Conservation (phyloP, 1,140 invertebrate species). For the Brevipalpus yothersi region DNA sequence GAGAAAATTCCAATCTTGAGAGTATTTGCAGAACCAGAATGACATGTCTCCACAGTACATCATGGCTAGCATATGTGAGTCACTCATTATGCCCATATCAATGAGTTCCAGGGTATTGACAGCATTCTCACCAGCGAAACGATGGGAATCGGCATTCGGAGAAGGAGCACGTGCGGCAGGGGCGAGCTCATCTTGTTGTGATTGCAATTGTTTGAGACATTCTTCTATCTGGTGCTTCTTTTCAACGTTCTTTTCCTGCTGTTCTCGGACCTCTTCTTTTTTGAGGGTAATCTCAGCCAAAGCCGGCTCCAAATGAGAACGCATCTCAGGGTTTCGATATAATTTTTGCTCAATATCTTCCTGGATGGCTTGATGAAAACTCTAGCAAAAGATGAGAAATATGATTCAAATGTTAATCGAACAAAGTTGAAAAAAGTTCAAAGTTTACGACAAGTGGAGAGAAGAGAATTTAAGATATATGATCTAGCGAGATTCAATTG, state of each 20-base stretch:
- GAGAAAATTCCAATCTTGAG: neutral
- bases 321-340: neutral
- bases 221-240: neutral
- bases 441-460: neutral
- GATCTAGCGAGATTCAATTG: too few relatives aligned
- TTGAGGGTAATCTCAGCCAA: neutral
- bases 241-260: neutral
- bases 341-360: neutral
- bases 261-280: neutral
- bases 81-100: slow-evolving; percentile 14
- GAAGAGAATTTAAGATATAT: too few relatives aligned
- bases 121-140: neutral
- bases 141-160: neutral
- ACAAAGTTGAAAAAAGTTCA: neutral
- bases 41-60: slow-evolving; percentile 18
- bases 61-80: slow-evolving; percentile 18
- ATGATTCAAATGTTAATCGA: neutral
- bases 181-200: neutral
- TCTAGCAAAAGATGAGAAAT: neutral
- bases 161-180: neutral
- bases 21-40: slow-evolving; percentile 14
- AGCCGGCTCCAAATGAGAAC: neutral
- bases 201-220: neutral
- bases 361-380: neutral
- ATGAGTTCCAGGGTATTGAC: neutral